Percentiles rank a stretch among this genome's conserved stretches.
These are phyloP conservation scores for Pseudorhombus dupliciocellatus DNA, from an alignment of 2,113 vertebrate species.

Conservation along the genomic window DNA sequence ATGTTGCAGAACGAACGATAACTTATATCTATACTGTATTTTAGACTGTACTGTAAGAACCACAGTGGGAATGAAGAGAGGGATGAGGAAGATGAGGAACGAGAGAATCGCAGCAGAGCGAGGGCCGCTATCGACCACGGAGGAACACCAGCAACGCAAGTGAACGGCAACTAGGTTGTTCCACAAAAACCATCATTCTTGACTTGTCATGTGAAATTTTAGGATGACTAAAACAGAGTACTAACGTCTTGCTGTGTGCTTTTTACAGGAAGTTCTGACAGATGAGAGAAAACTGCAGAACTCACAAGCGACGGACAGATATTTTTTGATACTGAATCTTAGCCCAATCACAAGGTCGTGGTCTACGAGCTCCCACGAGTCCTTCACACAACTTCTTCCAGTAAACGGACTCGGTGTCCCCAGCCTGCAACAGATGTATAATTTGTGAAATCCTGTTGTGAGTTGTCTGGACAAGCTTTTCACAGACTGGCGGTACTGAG, in stretches of 20 bases:
- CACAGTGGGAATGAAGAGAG: conserved; percentile 98
- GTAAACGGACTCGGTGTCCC: conserved; percentile 32
- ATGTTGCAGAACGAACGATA: background rate
- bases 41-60: conserved; percentile 98
- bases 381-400: conserved; percentile 46
- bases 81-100: conserved; percentile 98
- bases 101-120: conserved; percentile 95
- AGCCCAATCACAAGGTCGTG: conserved; percentile 51
- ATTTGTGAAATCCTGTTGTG: conserved; percentile 27
- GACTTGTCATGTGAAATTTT: background rate
- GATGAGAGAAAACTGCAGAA: conserved; percentile 31
- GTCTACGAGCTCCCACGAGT: conserved; percentile 45
- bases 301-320: conserved; percentile 53
- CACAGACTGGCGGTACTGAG: conserved; percentile 36
- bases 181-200: background rate
- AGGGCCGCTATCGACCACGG: conserved; percentile 86
- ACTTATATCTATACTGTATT: conserved; percentile 12
- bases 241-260: background rate
- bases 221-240: background rate
- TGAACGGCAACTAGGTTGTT: conserved; percentile 93
- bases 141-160: conserved; percentile 85
- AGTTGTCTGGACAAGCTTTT: conserved; percentile 30
- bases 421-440: conserved; percentile 27
- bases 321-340: conserved; percentile 79
- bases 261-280: conserved; percentile 61